Evolutionary conservation across 2,797 vertebrate genomes (phyloP), one percentile per base, ranked within the genome.

Genomic region (Glossophaga mutica): DNA sequence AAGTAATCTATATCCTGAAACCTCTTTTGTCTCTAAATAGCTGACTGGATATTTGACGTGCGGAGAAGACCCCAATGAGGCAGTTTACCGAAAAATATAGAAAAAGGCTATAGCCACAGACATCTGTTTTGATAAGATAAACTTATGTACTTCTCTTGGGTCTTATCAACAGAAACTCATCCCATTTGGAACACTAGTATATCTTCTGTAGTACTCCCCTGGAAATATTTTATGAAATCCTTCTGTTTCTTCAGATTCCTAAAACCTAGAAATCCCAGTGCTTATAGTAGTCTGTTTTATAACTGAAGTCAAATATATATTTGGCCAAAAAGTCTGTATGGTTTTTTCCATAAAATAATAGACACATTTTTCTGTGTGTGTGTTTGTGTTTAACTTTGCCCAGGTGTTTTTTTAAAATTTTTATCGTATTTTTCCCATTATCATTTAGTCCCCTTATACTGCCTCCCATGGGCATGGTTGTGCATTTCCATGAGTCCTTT

Each of bases 51-150:
- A 48, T 85, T 39, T 82, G 86, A 50, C 73, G 32, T 77, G 32
- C 32, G 55, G 18, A 88, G 12, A 87, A 78, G 67, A 26, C 22
- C 8, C 59, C 22, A 68, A 10, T 21, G 62, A 86, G 55, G 9
- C 19, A 90, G 65, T 12, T 78, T 84, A 76, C 14, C 70, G 15
- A 22, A 81, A 90, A 97, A 55, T 26, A 37, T n/a, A 67, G 21
- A 39, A 71, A 62, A 74, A 76, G 2, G 21, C 22, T 62, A 67
- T 9, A 81, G 70, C 32, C 55, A 44, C 12, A 52, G 32, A 39
- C 19, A 34, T 77, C 24, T 96, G 34, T 94, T 96, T 88, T 77
- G 82, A 68, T 87, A 94, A 96, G 62, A 77, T 81, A 96, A 92
- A 68, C 16, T 11, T 85, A 34, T 62, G 4, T 84, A 11, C 37